Conservation (phyloP, 1,140 invertebrate species). For the Proales similis region DNA sequence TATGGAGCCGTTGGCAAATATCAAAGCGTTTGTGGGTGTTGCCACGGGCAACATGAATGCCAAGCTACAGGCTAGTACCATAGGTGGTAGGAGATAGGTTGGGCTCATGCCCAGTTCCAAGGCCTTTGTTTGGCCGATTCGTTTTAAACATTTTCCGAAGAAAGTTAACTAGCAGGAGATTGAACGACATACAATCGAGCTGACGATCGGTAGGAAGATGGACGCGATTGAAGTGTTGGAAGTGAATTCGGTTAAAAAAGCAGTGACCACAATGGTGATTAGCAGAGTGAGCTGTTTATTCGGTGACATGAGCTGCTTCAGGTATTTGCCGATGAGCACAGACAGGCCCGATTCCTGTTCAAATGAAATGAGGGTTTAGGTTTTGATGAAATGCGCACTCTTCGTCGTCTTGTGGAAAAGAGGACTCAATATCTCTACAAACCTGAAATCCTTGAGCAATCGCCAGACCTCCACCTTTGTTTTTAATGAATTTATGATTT, state of each 20-base stretch:
- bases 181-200: conserved; percentile 14
- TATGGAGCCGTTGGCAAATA: conserved; percentile 27
- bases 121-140: too few species aligned
- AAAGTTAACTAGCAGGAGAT: neutral
- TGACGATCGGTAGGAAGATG: conserved; percentile 35
- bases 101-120: conserved; percentile 20
- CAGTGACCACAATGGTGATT: conserved; percentile 9
- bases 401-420: too few species aligned
- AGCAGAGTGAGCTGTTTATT: conserved; percentile 19
- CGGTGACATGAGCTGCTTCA: conserved; percentile 21
- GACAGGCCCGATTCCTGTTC: conserved; percentile 25
- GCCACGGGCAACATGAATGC: conserved; percentile 37
- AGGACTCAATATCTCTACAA: too few species aligned
- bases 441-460: conserved; percentile 37
- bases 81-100: conserved; percentile 14
- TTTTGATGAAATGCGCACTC: too few species aligned
- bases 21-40: conserved; percentile 26
- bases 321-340: conserved; percentile 17
- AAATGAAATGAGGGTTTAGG: too few species aligned
- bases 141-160: neutral
- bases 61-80: conserved; percentile 21
- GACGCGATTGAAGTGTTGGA: conserved; percentile 36
- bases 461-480: conserved; percentile 23
- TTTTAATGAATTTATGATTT: neutral
- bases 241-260: conserved; percentile 33